Evolutionary conservation across 2,797 vertebrate species (phyloP), one percentile per base, ranked within the genome.

Genomic region (Sebastiscus albofasciatus): DNA sequence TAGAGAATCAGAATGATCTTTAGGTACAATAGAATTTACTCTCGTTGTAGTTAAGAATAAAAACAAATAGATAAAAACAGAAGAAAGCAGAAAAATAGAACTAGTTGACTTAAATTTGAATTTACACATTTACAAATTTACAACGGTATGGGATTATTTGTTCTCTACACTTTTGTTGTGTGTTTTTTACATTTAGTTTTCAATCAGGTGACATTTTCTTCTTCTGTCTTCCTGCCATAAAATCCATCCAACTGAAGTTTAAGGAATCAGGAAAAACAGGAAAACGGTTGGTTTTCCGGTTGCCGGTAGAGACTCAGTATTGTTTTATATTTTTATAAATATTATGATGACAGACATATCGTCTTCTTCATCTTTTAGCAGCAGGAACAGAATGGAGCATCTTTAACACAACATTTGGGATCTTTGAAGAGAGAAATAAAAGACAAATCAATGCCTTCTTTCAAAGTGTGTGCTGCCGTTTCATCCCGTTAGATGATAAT

Each of bases 401-500:
- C 75, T 75, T 39, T 9, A 42, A 29, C n/a, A 1, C 16, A 16
- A 39, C 79, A 34, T 71, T 55, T 33, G 24, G 70, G 77, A 75
- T 80, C 33, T 86, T 83, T 83, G 68, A 76, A 33, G 75, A 10
- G 20, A 8, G 24, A 67, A 72, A 55, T 24, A 29, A 66, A 60
- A 74, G 67, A 54, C 49, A 0, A 66, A 61, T 79, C 56, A 52
- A 36, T 60, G 49, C 46, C 31, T 2, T 46, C 39, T 80, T 59
- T 80, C 62, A 84, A 78, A 54, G 31, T 1, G 2, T 18, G 27
- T 3, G 16, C 65, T 52, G 5, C 36, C 10, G 3, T 27, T 68
- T 75, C 54, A 10, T 36, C 55, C 52, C 16, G 59, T 55, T 70
- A 18, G 3, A 59, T 82, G 77, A 29, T 82, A 73, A 85, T 79